phyloP scores from a whole-genome alignment of 2,888 invertebrate genomes.

The Brachylomia viminalis region DNA sequence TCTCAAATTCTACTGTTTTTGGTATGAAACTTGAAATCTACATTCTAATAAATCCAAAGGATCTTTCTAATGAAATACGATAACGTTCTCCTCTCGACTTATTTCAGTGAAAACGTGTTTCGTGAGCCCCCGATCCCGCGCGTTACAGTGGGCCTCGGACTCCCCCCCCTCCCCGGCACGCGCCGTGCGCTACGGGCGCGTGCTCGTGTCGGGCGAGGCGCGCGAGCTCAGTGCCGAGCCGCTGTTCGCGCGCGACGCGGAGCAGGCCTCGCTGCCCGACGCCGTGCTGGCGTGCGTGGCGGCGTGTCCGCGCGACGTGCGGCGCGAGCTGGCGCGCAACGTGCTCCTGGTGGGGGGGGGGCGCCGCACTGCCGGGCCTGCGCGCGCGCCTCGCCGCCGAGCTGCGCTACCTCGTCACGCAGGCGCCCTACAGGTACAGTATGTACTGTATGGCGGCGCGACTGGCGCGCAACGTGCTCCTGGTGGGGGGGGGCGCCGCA shows the following conservation, averaged over 20 bases:
- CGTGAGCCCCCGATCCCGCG: slow-evolving; percentile 94
- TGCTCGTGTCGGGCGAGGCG: slow-evolving; percentile 91
- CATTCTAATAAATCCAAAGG: too few relatives aligned
- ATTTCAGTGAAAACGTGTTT: slow-evolving; percentile 95
- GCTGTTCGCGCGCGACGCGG: slow-evolving; percentile 95
- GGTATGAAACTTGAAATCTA: too few relatives aligned
- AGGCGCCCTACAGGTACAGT: slow-evolving; percentile 87
- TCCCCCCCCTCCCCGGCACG: slow-evolving; percentile 36
- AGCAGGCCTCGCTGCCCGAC: slow-evolving; percentile 93
- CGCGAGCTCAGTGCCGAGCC: slow-evolving; percentile 96
- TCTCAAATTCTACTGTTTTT: too few relatives aligned
- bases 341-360: slow-evolving; percentile 96
- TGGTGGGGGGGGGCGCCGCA: too few relatives aligned
- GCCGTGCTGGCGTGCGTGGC: slow-evolving; percentile 91
- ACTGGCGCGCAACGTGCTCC: too few relatives aligned
- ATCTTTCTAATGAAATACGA: background rate
- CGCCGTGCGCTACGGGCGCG: slow-evolving; percentile 77
- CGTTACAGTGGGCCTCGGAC: slow-evolving; percentile 81
- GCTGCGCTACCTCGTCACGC: slow-evolving; percentile 92
- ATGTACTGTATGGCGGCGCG: too few relatives aligned
- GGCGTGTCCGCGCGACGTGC: slow-evolving; percentile 87
- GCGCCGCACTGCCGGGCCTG: slow-evolving; percentile 95
- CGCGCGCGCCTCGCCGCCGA: slow-evolving; percentile 95
- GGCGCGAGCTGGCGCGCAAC: slow-evolving; percentile 94
- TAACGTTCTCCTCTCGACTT: background rate